Conservation (phyloP, 2,888 invertebrate genomes). For the Matsumyia berberina region DNA sequence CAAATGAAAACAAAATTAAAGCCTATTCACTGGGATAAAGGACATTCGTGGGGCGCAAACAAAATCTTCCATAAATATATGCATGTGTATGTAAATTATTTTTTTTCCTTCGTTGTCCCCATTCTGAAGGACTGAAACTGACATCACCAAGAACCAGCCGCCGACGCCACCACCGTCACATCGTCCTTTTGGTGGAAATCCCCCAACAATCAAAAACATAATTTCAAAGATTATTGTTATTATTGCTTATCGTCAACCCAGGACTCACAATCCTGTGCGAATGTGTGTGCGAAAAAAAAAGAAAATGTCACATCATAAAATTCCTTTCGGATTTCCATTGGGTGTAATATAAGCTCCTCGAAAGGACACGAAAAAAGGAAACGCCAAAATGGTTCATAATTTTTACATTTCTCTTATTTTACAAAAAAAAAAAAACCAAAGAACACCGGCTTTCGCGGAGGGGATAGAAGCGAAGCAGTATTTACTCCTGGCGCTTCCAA, state of each 20-base stretch:
- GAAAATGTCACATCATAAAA: slow-evolving; percentile 69
- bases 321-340: slow-evolving; percentile 66
- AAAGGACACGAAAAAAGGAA: slow-evolving; percentile 23
- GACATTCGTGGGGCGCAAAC: slow-evolving; percentile 38
- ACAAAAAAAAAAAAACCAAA: slow-evolving; percentile 15
- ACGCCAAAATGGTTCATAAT: slow-evolving; percentile 69
- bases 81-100: slow-evolving; percentile 57
- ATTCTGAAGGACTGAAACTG: background rate
- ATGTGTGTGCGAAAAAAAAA: slow-evolving; percentile 5
- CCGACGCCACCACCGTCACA: too few species aligned
- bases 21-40: slow-evolving; percentile 43
- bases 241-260: slow-evolving; percentile 66
- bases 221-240: slow-evolving; percentile 74
- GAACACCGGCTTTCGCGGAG: slow-evolving; percentile 63
- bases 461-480: slow-evolving; percentile 13
- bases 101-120: slow-evolving; percentile 1
- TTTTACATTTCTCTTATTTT: slow-evolving; percentile 57
- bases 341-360: slow-evolving; percentile 52
- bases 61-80: slow-evolving; percentile 51
- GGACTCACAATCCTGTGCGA: background rate
- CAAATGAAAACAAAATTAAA: slow-evolving; percentile 62
- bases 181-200: slow-evolving; percentile 31
- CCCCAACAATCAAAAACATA: slow-evolving; percentile 70
- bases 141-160: slow-evolving; percentile 10
- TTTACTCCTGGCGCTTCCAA: slow-evolving; percentile 54